Percentiles rank a stretch among this genome's conserved stretches.
Evolutionary conservation across 2,113 vertebrate genomes (phyloP).

Genomic region (Menura novaehollandiae): DNA sequence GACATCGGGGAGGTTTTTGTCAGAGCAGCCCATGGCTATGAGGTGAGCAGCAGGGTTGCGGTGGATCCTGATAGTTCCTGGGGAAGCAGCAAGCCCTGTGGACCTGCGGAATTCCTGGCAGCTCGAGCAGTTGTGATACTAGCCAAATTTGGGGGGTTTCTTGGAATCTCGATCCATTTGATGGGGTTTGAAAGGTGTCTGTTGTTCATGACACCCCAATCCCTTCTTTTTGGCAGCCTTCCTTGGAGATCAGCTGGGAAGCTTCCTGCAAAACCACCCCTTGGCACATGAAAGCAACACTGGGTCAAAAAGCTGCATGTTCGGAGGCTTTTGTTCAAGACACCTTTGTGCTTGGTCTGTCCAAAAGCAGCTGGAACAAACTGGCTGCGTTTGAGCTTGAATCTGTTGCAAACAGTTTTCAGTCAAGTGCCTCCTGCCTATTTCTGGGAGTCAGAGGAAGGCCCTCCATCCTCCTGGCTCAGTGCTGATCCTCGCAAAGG

Average conservation of each 20-base stretch:
- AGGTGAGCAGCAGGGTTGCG: conserved; percentile 68
- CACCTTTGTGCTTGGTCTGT: neutral
- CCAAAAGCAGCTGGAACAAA: neutral
- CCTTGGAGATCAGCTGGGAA: neutral
- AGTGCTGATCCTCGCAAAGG: neutral
- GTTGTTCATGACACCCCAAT: neutral
- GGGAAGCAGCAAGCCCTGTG: neutral
- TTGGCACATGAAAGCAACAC: neutral
- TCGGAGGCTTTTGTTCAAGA: neutral
- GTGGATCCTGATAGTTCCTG: neutral
- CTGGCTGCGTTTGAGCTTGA: neutral
- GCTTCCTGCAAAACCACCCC: neutral
- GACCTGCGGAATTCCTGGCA: neutral
- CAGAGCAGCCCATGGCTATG: conserved; percentile 71
- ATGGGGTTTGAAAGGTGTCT: neutral
- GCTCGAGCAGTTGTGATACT: neutral
- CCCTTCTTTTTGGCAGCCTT: neutral
- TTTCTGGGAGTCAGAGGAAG: neutral
- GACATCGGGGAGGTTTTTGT: conserved; percentile 77
- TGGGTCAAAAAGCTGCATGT: neutral
- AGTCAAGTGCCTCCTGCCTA: accelerated
- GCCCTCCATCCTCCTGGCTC: neutral
- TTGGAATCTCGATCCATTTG: neutral
- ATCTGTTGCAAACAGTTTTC: neutral
- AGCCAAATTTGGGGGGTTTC: accelerated